Conservation (phyloP, 2,113 vertebrate genomes). For the Pyrgilauda ruficollis region DNA sequence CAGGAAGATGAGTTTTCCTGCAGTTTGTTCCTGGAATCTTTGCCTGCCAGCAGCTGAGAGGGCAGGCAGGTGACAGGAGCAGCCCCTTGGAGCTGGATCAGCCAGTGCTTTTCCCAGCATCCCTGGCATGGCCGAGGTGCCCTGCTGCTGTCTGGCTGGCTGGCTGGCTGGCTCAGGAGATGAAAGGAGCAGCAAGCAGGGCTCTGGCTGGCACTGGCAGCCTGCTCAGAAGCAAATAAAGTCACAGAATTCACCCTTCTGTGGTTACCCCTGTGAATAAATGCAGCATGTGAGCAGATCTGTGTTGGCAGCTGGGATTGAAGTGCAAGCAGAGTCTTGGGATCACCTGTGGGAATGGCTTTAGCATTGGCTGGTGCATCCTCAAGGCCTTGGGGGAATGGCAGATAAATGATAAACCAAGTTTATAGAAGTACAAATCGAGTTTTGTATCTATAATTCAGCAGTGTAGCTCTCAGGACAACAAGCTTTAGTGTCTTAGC, state of each 20-base stretch:
- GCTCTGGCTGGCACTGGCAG: not conserved
- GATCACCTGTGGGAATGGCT: not conserved
- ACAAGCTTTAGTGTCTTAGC: not conserved
- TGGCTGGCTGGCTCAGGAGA: not conserved
- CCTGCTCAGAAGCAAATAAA: not conserved
- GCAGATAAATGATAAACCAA: not conserved
- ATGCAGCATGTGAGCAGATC: not conserved
- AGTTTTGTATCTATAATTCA: not conserved
- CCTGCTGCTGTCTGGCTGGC: not conserved
- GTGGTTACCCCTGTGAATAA: not conserved
- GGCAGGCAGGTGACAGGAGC: not conserved
- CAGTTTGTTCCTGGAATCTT: not conserved
- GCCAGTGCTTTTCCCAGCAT: not conserved
- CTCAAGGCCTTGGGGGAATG: not conserved
- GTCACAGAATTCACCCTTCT: not conserved
- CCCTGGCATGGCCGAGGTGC: rapidly evolving
- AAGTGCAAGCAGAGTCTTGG: not conserved
- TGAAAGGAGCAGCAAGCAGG: not conserved
- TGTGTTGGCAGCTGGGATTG: not conserved
- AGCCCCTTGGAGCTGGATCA: not conserved
- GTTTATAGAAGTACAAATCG: not conserved
- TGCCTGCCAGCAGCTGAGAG: not conserved
- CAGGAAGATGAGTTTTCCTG: not conserved
- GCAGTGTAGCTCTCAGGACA: not conserved
- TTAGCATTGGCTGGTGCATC: not conserved